A percentile compares a stretch with the other conserved stretches of the same genome.
Conservation (phyloP, 23 tunicate genomes). For the Oikopleura albicans region DNA sequence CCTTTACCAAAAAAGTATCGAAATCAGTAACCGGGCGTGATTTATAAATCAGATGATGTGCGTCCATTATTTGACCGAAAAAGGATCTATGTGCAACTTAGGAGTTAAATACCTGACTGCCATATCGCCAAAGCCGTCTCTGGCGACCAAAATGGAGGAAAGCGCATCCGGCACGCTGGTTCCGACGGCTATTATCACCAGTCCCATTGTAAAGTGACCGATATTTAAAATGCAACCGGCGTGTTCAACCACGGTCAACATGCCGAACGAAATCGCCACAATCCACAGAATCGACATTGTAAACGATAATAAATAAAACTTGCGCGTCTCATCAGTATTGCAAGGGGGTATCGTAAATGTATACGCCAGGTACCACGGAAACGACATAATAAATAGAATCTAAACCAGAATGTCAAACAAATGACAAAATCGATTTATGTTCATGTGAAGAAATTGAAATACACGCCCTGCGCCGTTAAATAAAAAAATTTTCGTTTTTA, state of each 20-base stretch:
- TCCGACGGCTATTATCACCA: constrained; percentile 63
- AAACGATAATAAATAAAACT: constrained; percentile 49
- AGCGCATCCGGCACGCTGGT: constrained; percentile 56
- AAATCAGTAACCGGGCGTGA: too few relatives aligned
- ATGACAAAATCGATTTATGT: too few relatives aligned
- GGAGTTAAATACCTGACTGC: not conserved
- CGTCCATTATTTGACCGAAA: too few relatives aligned
- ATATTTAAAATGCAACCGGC: constrained; percentile 47
- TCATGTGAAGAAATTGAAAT: not conserved
- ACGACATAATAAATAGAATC: not conserved
- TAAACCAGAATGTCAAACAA: not conserved
- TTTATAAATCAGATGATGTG: too few relatives aligned
- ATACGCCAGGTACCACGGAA: not conserved
- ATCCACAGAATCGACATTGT: constrained; percentile 54
- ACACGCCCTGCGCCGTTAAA: not conserved
- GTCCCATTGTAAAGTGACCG: constrained; percentile 69
- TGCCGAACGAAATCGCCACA: constrained; percentile 38
- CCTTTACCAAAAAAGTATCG: too few relatives aligned
- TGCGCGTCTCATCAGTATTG: constrained; percentile 18
- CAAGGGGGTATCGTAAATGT: not conserved
- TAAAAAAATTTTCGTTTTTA: not conserved
- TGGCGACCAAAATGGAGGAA: not conserved
- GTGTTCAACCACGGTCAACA: constrained; percentile 50
- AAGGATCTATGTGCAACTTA: too few relatives aligned
- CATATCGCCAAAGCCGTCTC: not conserved